Evolutionary conservation across 2,797 vertebrate genomes (phyloP), one percentile per base, ranked within the genome.

Genomic region (Siniperca scherzeri): DNA sequence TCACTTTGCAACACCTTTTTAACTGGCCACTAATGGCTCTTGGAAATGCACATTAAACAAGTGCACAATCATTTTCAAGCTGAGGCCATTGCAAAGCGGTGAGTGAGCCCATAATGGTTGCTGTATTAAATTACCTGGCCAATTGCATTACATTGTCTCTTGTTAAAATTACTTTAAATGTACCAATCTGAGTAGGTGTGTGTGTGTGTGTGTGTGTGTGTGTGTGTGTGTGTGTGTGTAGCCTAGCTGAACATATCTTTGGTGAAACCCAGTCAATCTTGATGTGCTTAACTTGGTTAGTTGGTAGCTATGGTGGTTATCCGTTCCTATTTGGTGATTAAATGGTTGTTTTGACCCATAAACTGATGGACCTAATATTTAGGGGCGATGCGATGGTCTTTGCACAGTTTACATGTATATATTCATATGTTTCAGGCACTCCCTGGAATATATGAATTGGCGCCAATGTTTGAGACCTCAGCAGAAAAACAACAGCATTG

Each of bases 81-180:
- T 2, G 6, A 52, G 30, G 19, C 36, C 11, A 2, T 74, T 57
- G 64, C 48, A 68, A 56, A 72, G 52, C 8, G 64, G 5, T 36
- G 46, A 74, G n/a, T 42, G 33, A 60, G 60, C 12, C 61, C 4
- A 21, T 64, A 57, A 25, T 55, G 36, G 27, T n/a, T 7, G 30
- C 22, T 55, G 61, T 56, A n/a, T 77, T 62, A 57, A 56, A 81
- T 68, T 14, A 52, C 44, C 44, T 40, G 25, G 48, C 46, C 66
- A 55, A 27, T 48, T 61, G 65, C 22, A 74, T 70, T 44, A 17
- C n/a, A 11, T 62, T 70, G 17, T 25, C 19, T 8, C 59, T 46
- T 70, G 72, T 81, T 36, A 74, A n/a, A 71, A 59, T 22, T 38
- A 56, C 19, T 59, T 56, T 6, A 19, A 13, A 55, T 30, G 17